Conservation (phyloP, 2,113 vertebrate genomes). For the Cryptoleucopteryx plumbea region DNA sequence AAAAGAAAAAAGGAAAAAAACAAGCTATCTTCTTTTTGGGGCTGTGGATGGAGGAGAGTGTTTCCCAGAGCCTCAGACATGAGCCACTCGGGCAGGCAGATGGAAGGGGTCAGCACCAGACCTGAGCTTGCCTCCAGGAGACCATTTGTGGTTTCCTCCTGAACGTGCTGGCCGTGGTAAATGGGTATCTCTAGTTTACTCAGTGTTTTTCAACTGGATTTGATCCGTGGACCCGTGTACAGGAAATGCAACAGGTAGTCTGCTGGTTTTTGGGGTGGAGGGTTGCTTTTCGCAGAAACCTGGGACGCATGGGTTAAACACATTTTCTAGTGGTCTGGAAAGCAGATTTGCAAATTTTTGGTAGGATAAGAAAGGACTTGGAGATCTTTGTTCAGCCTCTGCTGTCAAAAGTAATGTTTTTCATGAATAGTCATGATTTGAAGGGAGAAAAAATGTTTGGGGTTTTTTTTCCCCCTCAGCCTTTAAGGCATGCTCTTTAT, state of each 20-base stretch:
- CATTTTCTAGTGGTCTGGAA: neutral
- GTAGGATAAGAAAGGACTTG: neutral
- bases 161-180: neutral
- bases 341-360: neutral
- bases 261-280: neutral
- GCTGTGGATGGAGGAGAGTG: neutral
- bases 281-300: neutral
- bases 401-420: conserved; percentile 16
- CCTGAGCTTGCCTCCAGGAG: neutral
- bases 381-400: neutral
- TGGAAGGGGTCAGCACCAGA: neutral
- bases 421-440: neutral
- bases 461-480: neutral
- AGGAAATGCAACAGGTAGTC: neutral
- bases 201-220: neutral
- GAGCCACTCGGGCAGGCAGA: neutral
- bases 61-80: neutral
- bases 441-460: neutral
- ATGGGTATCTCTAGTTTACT: neutral
- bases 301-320: neutral
- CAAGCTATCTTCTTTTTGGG: neutral
- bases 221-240: neutral
- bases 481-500: neutral
- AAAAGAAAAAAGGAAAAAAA: neutral
- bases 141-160: neutral